A percentile compares a stretch with the other conserved stretches of the same genome.
Evolutionary conservation across 37 sponge, comb jelly and placozoan genomes (phyloP).

Genomic region (Theonella swinhoei): DNA sequence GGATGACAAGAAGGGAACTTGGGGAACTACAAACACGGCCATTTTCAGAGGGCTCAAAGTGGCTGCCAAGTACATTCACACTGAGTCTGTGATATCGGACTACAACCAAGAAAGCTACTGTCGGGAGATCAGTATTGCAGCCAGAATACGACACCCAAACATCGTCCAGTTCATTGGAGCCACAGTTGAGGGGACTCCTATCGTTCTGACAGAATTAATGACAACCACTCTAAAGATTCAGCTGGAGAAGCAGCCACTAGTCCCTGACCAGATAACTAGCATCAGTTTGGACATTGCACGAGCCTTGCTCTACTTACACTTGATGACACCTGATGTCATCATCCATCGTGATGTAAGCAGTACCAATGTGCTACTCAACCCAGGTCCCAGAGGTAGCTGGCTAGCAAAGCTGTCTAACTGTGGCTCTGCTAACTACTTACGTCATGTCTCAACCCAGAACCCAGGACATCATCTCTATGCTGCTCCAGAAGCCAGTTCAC

Average conservation of each 20-base stretch:
- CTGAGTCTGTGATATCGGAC: slow-evolving; percentile 37
- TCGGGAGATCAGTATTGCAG: slow-evolving; percentile 61
- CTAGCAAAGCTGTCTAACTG: slow-evolving; percentile 64
- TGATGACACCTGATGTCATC: slow-evolving; percentile 42
- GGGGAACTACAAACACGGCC: slow-evolving; percentile 44
- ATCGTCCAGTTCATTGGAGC: slow-evolving; percentile 69
- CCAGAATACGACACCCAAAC: slow-evolving; percentile 60
- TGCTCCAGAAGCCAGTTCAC: slow-evolving; percentile 58
- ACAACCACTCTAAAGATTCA: slow-evolving; percentile 37
- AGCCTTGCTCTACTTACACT: slow-evolving; percentile 66
- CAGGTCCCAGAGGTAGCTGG: slow-evolving; percentile 13
- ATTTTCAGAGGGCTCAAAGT: slow-evolving; percentile 44
- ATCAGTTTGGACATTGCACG: slow-evolving; percentile 31
- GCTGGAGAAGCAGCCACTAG: slow-evolving; percentile 1
- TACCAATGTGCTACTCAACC: slow-evolving; percentile 60
- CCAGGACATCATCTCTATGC: slow-evolving; percentile 59
- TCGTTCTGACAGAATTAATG: slow-evolving; percentile 71
- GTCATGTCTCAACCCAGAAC: slow-evolving; percentile 1
- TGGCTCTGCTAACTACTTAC: slow-evolving; percentile 66
- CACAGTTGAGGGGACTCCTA: slow-evolving; percentile 13
- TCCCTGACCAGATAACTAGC: slow-evolving; percentile 2
- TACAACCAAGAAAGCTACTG: slow-evolving; percentile 38
- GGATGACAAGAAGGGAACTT: slow-evolving; percentile 49
- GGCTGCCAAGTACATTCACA: slow-evolving; percentile 52
- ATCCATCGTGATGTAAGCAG: slow-evolving; percentile 77